Base-by-base conservation (phyloP, 2,113 vertebrate species). In the Indicator maculatus region DNA sequence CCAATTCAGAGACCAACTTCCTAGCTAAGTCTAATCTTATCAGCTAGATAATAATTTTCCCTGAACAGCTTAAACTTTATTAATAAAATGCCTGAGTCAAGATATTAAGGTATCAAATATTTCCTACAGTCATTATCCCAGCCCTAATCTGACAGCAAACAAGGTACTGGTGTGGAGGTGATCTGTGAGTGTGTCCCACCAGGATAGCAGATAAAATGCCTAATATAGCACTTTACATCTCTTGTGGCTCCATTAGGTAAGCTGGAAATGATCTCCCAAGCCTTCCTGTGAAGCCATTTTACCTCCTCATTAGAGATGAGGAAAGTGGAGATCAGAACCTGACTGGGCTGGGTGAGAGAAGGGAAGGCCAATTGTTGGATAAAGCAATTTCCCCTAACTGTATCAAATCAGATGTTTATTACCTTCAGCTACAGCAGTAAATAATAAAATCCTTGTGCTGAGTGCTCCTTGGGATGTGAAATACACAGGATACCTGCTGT, bases 211-310 rank as follows among this genome's bases (percentile, higher is more conserved):
- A 33, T 56, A 38, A 76, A 76, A 61, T 31, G 28, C 13, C 11
- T 17, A 33, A 23, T 47, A 3, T 0, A 27, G 47, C 16, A 63
- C n/a, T 89, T 82, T 23, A 16, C 33, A n/a, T 67, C 31, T 16
- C 45, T 5, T 36, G 11, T 75, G 58, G 66, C 61, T 82, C 71
- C 63, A 24, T 47, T 66, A n/a, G 78, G 30, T 47, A 30, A 69
- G 47, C 50, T 33, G 33, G 65, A 47, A 65, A 31, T 6, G 56
- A 8, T 2, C 66, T 45, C 63, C 76, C 38, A 59, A 44, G 69
- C 1, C 0, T 50, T 76, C 31, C 75, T 8, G 21, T 9, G 55
- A 31, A 28, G 36, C 75, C 0, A 0, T 6, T 2, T 52, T 36
- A 5, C 26, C 21, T 36, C 69, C 64, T 75, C 11, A 0, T 24